Evolutionary conservation across 1,140 invertebrate species (phyloP).

Genomic region (Delia radicum): DNA sequence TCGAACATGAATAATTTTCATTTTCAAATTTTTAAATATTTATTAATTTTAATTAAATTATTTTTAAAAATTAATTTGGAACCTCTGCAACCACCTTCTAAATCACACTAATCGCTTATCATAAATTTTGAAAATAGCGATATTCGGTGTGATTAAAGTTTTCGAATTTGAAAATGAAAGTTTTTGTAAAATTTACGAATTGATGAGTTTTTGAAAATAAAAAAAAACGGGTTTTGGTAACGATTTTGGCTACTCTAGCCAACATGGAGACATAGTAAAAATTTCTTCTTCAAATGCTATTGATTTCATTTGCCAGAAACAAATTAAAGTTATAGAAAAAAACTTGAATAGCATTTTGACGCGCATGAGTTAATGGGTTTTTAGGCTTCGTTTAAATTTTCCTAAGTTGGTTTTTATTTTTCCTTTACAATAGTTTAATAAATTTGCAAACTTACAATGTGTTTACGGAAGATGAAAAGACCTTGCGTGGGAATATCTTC

Average conservation of each 20-base stretch:
- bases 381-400: constrained; percentile 17
- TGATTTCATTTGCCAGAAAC: background rate
- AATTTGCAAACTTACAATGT: background rate
- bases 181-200: no score
- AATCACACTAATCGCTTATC: no score
- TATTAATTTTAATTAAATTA: no score
- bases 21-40: no score
- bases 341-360: constrained; percentile 6
- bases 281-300: constrained; percentile 1
- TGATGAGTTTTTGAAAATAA: no score
- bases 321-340: background rate
- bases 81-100: no score
- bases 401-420: background rate
- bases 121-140: no score
- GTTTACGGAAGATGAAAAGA: constrained; percentile 15
- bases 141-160: no score
- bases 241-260: background rate
- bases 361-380: constrained; percentile 18
- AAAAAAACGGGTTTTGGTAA: no score
- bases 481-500: constrained; percentile 15
- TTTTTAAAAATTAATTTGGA: no score
- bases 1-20: no score
- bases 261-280: background rate
- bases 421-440: background rate
- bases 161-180: no score